These are phyloP conservation scores for Oreochromis spilurus DNA, from an alignment of 2,113 vertebrate species.

Conservation along the genomic window DNA sequence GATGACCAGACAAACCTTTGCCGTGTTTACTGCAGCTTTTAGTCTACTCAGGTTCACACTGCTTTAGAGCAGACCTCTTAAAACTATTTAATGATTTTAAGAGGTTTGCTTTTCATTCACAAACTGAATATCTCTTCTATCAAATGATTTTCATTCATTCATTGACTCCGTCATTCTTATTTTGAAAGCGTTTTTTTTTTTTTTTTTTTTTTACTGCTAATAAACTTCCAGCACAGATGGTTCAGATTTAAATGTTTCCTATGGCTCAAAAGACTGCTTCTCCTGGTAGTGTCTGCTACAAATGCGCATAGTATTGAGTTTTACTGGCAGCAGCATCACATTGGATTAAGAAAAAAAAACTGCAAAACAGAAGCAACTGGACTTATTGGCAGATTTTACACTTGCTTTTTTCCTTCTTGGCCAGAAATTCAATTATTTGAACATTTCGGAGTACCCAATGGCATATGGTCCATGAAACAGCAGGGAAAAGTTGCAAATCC, in stretches of 20 bases:
- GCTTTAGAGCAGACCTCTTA: not conserved
- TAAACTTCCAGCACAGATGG: not conserved
- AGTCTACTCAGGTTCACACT: not conserved
- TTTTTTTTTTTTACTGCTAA: not conserved
- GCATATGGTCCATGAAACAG: not conserved
- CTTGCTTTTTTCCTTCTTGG: not conserved
- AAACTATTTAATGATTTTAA: not conserved
- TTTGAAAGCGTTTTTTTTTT: not conserved
- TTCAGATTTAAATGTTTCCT: not conserved
- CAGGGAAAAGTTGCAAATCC: not conserved
- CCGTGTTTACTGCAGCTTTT: not conserved
- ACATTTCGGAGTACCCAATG: not conserved
- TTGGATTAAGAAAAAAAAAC: not conserved
- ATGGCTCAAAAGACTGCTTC: not conserved
- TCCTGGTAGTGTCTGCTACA: not conserved
- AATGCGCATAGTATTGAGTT: fast-evolving
- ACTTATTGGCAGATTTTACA: not conserved
- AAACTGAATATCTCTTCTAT: not conserved
- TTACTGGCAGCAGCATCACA: not conserved
- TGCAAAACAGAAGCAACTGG: not conserved
- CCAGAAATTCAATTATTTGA: not conserved
- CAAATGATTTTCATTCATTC: not conserved
- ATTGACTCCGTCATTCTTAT: not conserved
- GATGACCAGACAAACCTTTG: not conserved
- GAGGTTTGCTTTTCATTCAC: not conserved